Base-by-base conservation (phyloP, 1,140 invertebrate genomes). In the Euwallacea fornicatus region DNA sequence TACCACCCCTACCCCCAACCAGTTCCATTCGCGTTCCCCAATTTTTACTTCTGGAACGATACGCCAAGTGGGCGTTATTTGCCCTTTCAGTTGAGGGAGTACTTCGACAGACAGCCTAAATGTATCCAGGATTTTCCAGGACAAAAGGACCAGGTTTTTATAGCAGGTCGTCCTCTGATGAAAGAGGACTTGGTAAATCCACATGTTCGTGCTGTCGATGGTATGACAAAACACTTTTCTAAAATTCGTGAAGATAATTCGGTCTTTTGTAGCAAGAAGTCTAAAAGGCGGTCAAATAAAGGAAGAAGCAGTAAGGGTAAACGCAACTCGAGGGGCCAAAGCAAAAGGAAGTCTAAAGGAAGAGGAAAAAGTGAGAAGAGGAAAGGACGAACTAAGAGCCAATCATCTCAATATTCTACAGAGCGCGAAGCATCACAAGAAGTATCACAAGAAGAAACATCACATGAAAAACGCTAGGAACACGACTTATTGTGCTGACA, bases 1-100 rank as follows among this genome's bases (percentile, higher is more conserved):
- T 72, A 72, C 46, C 61, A 72, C 21, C 71, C 71, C n/a, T 72
- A 72, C 16, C 65, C 71, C 21, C 71, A 64, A 9, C 71, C 71
- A 42, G 71, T 67, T 9, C 71, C 71, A 3, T 72, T 42, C 41
- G 47, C 11, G 0, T 72, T 67, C 42, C 71, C 71, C 33, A 72
- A 72, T 54, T 72, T 67, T 16, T 72, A 72, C 46, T 72, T 65
- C 53, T 33, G 46, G 9, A 53, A 54, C 53, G 11, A 59, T 21
- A 7, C 41, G 0, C 42, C 59, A 33, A 43, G 33, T 53, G 10
- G 21, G 42, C 44, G 53, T 42, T 66, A 42, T 62, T 15, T 69
- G 43, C 44, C 63, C 9, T 43, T 64, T 7, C 55, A 65, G 63
- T 53, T 69, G 55, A 66, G 64, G 1, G 59, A 67, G 33, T 66